Base-by-base conservation (phyloP, 2,797 vertebrate species). In the Decapterus maruadsi region DNA sequence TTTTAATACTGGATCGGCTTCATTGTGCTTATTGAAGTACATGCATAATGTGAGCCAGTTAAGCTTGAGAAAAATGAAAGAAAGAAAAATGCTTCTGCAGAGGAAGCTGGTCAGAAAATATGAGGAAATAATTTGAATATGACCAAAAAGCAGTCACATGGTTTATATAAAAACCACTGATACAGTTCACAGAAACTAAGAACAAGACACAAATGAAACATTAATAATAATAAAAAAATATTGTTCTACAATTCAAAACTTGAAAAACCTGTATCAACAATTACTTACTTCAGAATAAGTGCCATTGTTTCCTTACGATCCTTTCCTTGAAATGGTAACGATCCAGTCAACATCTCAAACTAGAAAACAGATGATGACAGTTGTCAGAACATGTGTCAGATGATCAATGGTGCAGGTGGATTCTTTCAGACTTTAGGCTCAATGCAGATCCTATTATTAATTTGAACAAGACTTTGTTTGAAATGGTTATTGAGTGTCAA, bases 261-360 rank as follows among this genome's bases (percentile, higher is more conserved):
- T 1, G 40, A 70, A 40, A 26, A 26, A 53, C 11, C 29, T 38
- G 31, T 8, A 26, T 4, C 8, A 0, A 38, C 14, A n/a, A 43
- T 53, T 13, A 51, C 97, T 97, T 95, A 99, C 98, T 99, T 99
- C 64, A 99, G 95, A 92, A 99, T 99, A 58, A 99, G 95, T 0
- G 97, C 97, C 98, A 99, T 99, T 20, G 98, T 99, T 90, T 99
- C 98, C 90, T 99, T 99, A 31, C 98, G 95, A 92, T 99, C 98
- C 93, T 99, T 99, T 77, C 98, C 98, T 90, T 99, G 98, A 92
- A 99, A 99, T 0, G 98, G 98, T 81, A 99, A 92, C 0, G 98
- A 98, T 64, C 98, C 98, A 0, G 98, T 99, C 91, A 99, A 90
- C 98, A 99, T 99, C 95, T 99, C 98, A 87, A 98, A 99, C 98